Evolutionary conservation across 2,797 vertebrate species (phyloP).

Genomic region (Botia almorhae): DNA sequence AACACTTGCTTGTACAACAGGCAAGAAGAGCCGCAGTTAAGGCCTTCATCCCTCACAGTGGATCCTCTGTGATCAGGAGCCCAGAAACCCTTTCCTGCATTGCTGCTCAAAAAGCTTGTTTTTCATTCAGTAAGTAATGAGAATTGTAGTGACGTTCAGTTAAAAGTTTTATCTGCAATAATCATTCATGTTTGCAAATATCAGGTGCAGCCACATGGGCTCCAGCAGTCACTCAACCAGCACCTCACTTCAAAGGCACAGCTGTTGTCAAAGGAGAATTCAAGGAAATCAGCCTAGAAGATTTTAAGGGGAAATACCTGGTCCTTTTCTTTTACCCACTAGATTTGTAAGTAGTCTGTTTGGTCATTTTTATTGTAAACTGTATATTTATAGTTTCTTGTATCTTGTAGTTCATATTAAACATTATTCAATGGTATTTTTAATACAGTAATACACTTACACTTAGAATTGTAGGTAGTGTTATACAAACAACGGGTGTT

Average conservation of each 20-base stretch:
- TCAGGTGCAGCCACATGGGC: slow-evolving; percentile 73
- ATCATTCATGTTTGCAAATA: slow-evolving; percentile 27
- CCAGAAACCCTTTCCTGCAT: slow-evolving; percentile 57
- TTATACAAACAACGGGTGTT: too few species aligned
- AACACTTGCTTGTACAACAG: slow-evolving; percentile 58
- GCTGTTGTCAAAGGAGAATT: slow-evolving; percentile 92
- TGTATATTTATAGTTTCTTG: background rate
- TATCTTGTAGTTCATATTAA: too few species aligned
- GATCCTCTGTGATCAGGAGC: slow-evolving; percentile 50
- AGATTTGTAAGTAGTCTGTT: slow-evolving; percentile 91
- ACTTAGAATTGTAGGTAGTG: too few species aligned
- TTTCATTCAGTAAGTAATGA: slow-evolving; percentile 73
- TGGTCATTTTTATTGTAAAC: background rate
- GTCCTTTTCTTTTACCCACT: slow-evolving; percentile 98
- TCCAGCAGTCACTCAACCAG: slow-evolving; percentile 89
- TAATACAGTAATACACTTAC: too few species aligned
- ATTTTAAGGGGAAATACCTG: slow-evolving; percentile 95
- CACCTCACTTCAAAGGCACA: slow-evolving; percentile 91
- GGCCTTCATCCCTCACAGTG: slow-evolving; percentile 56
- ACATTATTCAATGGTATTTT: too few species aligned
- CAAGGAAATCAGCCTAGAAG: slow-evolving; percentile 89
- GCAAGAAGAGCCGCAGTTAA: slow-evolving; percentile 63
- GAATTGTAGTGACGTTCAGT: background rate
- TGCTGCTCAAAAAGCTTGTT: slow-evolving; percentile 68
- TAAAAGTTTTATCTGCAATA: background rate